Evolutionary conservation across 1,140 invertebrate species (phyloP).

Genomic region (Achatina immaculata): DNA sequence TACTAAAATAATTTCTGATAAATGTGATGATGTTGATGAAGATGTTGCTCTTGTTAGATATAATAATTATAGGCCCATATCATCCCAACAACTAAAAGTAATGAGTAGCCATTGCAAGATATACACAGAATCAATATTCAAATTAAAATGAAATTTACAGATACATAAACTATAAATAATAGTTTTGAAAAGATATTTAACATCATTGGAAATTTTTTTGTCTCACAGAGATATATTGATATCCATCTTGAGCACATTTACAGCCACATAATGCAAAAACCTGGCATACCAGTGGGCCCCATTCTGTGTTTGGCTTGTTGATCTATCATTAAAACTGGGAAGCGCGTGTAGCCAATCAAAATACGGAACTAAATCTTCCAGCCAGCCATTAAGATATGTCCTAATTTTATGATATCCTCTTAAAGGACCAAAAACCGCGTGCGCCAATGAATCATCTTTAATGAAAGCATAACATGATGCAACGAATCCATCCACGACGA

Average conservation of each 20-base stretch:
- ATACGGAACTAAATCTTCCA: not conserved
- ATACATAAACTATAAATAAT: not conserved
- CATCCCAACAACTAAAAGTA: not conserved
- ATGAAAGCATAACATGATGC: slow-evolving; percentile 95
- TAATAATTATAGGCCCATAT: not conserved
- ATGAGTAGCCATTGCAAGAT: not conserved
- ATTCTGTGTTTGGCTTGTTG: slow-evolving; percentile 25
- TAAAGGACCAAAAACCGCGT: slow-evolving; percentile 85
- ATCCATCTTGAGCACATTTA: slow-evolving; percentile 29
- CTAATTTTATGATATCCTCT: slow-evolving; percentile 72
- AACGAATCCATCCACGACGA: slow-evolving; percentile 90
- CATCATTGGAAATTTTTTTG: not conserved
- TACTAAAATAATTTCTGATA: not conserved
- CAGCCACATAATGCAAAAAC: slow-evolving; percentile 80
- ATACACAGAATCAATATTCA: not conserved
- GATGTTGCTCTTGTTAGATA: not conserved
- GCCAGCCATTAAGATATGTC: slow-evolving; percentile 6
- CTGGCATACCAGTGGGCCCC: slow-evolving; percentile 92
- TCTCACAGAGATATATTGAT: slow-evolving; percentile 21
- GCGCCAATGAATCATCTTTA: slow-evolving; percentile 86
- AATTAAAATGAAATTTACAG: not conserved
- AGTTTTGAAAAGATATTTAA: not conserved
- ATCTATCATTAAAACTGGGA: slow-evolving; percentile 47
- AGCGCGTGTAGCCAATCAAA: slow-evolving; percentile 5
- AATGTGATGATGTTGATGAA: not conserved